A percentile compares a stretch with the other conserved stretches of the same genome.
Evolutionary conservation across 35 echinoderm and acorn worm species (phyloP).

Genomic region (Apostichopus parvimensis): DNA sequence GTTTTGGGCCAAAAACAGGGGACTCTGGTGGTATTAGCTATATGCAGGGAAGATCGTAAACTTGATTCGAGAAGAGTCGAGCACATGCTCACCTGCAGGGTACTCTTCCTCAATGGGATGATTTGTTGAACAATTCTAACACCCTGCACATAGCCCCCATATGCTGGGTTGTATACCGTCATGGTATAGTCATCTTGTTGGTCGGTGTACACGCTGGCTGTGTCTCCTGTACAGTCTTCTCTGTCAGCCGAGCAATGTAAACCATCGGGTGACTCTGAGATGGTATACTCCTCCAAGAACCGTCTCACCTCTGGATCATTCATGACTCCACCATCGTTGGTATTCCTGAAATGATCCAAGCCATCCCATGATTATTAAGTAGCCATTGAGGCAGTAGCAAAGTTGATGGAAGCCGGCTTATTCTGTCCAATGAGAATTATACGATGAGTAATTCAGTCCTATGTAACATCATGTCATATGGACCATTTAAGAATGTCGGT

Average conservation of each 20-base stretch:
- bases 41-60: too few relatives aligned
- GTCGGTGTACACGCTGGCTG: background rate
- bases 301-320: constrained; percentile 83
- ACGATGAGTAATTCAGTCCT: too few relatives aligned
- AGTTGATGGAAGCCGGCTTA: too few relatives aligned
- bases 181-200: constrained; percentile 45
- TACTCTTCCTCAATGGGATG: constrained; percentile 90
- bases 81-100: constrained; percentile 67
- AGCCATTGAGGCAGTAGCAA: too few relatives aligned
- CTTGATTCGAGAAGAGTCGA: background rate
- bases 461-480: too few relatives aligned
- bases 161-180: constrained; percentile 86
- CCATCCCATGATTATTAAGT: too few relatives aligned
- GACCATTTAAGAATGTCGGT: too few relatives aligned
- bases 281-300: constrained; percentile 54
- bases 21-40: too few relatives aligned
- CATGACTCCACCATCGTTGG: constrained; percentile 96
- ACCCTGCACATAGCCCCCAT: constrained; percentile 73
- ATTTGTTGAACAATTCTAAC: constrained; percentile 73
- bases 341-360: constrained; percentile 61
- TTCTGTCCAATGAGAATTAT: too few relatives aligned
- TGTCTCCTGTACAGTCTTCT: constrained; percentile 3
- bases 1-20: too few relatives aligned
- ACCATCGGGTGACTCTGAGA: background rate
- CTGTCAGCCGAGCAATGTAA: constrained; percentile 8